Conservation (phyloP, 2,888 invertebrate species). For the Nowickia ferox region DNA sequence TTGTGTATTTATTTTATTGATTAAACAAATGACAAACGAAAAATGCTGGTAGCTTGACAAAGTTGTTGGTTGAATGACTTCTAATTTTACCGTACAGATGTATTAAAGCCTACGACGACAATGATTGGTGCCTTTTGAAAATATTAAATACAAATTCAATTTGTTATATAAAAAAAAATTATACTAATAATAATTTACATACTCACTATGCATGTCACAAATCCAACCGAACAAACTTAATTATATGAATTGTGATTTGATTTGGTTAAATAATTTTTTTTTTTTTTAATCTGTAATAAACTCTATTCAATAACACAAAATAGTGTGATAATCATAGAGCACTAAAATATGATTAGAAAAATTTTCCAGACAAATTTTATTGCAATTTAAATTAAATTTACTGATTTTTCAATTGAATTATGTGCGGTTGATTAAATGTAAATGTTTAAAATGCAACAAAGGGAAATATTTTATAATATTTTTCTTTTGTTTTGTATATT, state of each 20-base stretch:
- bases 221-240: conserved; percentile 25
- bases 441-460: neutral
- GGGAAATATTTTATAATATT: neutral
- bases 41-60: conserved; percentile 42
- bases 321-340: conserved; percentile 1
- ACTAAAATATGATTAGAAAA: neutral
- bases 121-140: neutral
- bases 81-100: neutral
- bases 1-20: conserved; percentile 48
- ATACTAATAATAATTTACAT: neutral
- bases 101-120: neutral
- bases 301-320: conserved; percentile 20
- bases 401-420: neutral
- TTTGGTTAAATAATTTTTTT: conserved; percentile 10
- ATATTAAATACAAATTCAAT: conserved; percentile 15
- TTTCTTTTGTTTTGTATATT: neutral
- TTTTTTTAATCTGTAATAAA: conserved; percentile 27
- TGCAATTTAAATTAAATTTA: conserved; percentile 23
- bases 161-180: neutral
- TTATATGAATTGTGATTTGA: conserved; percentile 48
- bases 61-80: conserved; percentile 29
- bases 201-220: conserved; percentile 2
- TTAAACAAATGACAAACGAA: conserved; percentile 25
- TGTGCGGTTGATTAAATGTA: neutral
- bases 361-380: neutral